phyloP scores from a whole-genome alignment of 2,113 vertebrate genomes.

The Sinocyclocheilus rhinocerous region DNA sequence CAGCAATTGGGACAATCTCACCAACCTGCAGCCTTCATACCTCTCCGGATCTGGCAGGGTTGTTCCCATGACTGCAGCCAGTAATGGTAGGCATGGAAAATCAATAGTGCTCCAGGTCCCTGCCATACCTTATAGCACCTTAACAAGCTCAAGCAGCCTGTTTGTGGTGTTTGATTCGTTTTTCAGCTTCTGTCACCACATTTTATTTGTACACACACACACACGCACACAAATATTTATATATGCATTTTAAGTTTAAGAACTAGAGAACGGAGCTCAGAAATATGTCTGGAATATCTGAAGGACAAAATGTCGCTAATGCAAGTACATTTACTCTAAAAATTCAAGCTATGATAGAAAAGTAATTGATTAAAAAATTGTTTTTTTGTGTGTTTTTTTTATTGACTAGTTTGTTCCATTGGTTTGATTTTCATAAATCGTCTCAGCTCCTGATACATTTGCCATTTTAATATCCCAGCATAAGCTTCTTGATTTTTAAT shows the following conservation, averaged over 20 bases:
- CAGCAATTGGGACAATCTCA: conserved; percentile 25
- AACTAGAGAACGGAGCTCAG: neutral
- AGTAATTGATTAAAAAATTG: neutral
- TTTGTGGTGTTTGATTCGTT: neutral
- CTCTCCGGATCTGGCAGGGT: conserved; percentile 13
- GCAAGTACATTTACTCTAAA: neutral
- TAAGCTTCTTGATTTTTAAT: neutral
- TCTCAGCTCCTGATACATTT: too few species aligned
- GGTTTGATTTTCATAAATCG: conserved; percentile 1
- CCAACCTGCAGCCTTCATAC: conserved; percentile 51
- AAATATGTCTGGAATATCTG: neutral
- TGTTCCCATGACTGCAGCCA: conserved; percentile 38
- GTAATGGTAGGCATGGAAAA: conserved; percentile 23
- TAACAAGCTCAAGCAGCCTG: neutral
- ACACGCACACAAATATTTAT: neutral
- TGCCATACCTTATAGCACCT: neutral
- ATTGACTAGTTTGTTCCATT: neutral
- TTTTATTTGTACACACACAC: neutral
- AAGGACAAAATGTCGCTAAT: neutral
- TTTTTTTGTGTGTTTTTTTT: too few species aligned
- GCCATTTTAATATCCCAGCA: too few species aligned
- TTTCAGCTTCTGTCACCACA: neutral
- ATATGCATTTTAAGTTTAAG: neutral
- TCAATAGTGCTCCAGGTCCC: conserved; percentile 38
- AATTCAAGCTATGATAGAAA: neutral